A percentile compares a stretch with the other conserved stretches of the same genome.
phyloP scores from a whole-genome alignment of 1,140 invertebrate genomes.

The Macrosteles quadrilineatus region DNA sequence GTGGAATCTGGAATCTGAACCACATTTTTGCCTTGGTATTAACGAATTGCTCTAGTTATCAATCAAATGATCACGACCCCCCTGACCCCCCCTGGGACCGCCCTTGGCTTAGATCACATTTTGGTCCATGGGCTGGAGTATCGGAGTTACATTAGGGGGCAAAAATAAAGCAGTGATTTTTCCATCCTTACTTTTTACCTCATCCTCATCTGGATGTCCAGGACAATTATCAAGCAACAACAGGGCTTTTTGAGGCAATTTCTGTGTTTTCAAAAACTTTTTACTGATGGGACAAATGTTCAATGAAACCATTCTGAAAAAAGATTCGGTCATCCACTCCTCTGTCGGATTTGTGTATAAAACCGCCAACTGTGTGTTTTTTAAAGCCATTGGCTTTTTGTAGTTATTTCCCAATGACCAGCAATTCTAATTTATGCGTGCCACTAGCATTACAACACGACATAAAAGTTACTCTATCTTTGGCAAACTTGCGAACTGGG shows the following conservation, averaged over 20 bases:
- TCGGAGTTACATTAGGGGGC: neutral
- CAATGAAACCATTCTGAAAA: slow-evolving; percentile 48
- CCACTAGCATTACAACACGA: slow-evolving; percentile 48
- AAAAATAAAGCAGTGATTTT: too few species aligned
- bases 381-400: slow-evolving; percentile 46
- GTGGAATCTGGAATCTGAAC: too few species aligned
- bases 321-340: slow-evolving; percentile 42
- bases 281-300: slow-evolving; percentile 47
- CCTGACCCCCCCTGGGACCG: too few species aligned
- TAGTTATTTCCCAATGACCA: slow-evolving; percentile 46
- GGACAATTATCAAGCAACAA: neutral
- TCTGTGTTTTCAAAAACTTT: slow-evolving; percentile 40
- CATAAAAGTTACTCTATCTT: slow-evolving; percentile 49
- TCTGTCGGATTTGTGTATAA: slow-evolving; percentile 43
- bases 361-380: slow-evolving; percentile 41
- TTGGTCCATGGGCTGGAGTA: too few species aligned
- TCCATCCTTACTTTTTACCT: neutral
- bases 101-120: too few species aligned
- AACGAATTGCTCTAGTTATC: too few species aligned
- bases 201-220: neutral
- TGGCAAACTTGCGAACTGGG: slow-evolving; percentile 44
- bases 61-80: too few species aligned
- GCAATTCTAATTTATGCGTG: slow-evolving; percentile 46
- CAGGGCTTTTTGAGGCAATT: slow-evolving; percentile 42
- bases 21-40: too few species aligned